These are phyloP conservation scores for Caracal caracal DNA, from an alignment of 2,113 vertebrate genomes.

Conservation along the genomic window DNA sequence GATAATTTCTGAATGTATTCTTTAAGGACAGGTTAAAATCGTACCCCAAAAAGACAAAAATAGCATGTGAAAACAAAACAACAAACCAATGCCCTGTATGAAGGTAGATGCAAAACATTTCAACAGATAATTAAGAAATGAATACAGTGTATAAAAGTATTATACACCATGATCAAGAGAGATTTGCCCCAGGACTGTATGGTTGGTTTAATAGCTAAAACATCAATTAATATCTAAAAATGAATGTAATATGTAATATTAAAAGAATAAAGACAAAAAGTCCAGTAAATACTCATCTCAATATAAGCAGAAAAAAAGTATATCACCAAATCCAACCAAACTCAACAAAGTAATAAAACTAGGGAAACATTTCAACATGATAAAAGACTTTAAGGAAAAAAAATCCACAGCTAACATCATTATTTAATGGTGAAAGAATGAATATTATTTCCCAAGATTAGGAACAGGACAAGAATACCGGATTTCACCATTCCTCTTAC, in stretches of 20 bases:
- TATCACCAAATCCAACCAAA: background rate
- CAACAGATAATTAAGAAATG: background rate
- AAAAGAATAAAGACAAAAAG: background rate
- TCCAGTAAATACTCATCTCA: background rate
- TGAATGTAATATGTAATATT: background rate
- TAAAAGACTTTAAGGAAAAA: background rate
- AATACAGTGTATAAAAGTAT: background rate
- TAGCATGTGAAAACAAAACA: background rate
- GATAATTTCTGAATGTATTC: background rate
- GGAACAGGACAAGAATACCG: background rate
- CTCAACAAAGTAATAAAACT: background rate
- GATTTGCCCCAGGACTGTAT: background rate
- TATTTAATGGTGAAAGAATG: background rate
- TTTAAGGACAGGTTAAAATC: background rate
- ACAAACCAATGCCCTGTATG: background rate
- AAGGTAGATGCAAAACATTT: background rate
- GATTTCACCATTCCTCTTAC: background rate
- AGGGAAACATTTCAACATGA: background rate
- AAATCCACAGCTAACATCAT: background rate
- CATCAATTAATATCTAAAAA: background rate
- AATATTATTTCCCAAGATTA: background rate
- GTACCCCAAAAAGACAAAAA: background rate
- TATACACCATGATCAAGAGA: background rate
- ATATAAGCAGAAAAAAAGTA: background rate
- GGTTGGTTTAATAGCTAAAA: background rate